These are phyloP conservation scores for Drosophila maculinotata DNA, from an alignment of 2,888 invertebrate species.

Conservation along the genomic window DNA sequence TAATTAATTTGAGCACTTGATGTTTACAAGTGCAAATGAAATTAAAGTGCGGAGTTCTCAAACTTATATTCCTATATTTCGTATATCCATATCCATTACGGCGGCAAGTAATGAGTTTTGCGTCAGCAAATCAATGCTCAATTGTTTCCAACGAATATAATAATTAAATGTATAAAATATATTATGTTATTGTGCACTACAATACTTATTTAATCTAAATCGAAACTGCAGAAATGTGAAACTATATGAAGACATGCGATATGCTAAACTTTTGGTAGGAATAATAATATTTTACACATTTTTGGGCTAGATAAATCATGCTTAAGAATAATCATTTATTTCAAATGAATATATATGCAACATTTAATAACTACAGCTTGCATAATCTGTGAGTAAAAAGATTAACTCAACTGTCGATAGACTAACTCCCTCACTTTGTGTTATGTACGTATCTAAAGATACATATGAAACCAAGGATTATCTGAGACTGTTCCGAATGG, in stretches of 20 bases:
- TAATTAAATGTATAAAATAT: background rate
- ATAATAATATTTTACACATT: too few species aligned
- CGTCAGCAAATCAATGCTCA: background rate
- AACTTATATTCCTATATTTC: background rate
- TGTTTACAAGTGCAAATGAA: conserved; percentile 33
- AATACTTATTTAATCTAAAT: background rate
- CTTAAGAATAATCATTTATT: too few species aligned
- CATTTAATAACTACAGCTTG: too few species aligned
- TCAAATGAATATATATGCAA: too few species aligned
- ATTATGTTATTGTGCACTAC: background rate
- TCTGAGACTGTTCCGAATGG: background rate
- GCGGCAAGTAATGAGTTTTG: background rate
- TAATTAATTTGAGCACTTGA: conserved; percentile 31
- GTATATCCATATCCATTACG: background rate
- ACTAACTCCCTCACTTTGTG: too few species aligned
- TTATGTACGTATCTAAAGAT: background rate
- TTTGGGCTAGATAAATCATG: too few species aligned
- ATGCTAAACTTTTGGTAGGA: too few species aligned
- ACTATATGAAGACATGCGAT: background rate
- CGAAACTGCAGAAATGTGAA: background rate
- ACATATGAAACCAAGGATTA: conserved; percentile 4
- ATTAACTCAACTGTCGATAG: too few species aligned
- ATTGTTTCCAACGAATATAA: background rate
- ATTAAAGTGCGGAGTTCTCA: background rate
- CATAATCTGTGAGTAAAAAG: too few species aligned